phyloP scores from a whole-genome alignment of 1,140 invertebrate species.

The Euglossa dilemma region DNA sequence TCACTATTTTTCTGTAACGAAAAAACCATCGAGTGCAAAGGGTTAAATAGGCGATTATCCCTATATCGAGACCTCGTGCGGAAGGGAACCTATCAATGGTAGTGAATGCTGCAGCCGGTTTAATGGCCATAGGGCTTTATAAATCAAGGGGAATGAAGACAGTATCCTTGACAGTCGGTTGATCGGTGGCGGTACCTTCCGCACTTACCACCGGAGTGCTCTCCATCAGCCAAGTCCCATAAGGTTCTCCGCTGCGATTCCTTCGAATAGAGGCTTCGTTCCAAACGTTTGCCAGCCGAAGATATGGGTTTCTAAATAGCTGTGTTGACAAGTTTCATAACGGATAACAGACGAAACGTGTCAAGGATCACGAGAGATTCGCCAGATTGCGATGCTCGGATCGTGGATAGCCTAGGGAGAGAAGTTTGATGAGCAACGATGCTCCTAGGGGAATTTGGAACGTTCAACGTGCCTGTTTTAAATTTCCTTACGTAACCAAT shows the following conservation, averaged over 20 bases:
- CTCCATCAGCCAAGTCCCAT: slow-evolving; percentile 10
- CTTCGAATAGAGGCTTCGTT: background rate
- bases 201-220: background rate
- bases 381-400: background rate
- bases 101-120: background rate
- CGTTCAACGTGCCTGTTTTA: background rate
- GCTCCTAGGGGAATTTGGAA: background rate
- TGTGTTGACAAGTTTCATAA: slow-evolving; percentile 10
- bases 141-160: background rate
- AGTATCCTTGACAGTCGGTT: slow-evolving; percentile 6
- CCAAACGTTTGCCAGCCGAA: background rate
- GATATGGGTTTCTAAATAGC: slow-evolving; percentile 15
- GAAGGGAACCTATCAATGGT: background rate
- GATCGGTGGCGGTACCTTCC: background rate
- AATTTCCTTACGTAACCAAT: background rate
- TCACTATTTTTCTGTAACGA: no score
- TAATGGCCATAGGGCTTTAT: background rate
- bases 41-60: background rate
- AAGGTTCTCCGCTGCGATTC: background rate
- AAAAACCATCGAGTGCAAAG: no score
- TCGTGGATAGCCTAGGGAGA: no score
- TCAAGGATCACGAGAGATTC: background rate
- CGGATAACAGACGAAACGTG: slow-evolving; percentile 15
- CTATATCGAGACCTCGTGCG: background rate
- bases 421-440: background rate